Percentiles rank a stretch among this genome's conserved stretches.
These are phyloP conservation scores for Turnix velox DNA, from an alignment of 2,113 vertebrate species.

Conservation along the genomic window DNA sequence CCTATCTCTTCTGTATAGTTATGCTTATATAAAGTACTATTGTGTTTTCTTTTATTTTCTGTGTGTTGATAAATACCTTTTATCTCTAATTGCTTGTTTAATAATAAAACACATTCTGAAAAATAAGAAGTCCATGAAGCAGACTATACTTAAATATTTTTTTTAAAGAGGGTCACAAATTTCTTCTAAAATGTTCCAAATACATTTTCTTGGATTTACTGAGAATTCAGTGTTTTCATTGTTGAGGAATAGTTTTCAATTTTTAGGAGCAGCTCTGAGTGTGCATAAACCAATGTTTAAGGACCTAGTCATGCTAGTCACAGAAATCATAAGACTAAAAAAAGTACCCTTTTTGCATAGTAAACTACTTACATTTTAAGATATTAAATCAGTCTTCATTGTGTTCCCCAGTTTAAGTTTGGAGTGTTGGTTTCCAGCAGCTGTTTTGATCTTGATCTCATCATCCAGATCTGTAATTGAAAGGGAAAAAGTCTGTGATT, in stretches of 20 bases:
- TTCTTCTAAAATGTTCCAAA: neutral
- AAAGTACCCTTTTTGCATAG: neutral
- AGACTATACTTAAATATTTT: neutral
- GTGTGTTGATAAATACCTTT: neutral
- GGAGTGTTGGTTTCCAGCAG: neutral
- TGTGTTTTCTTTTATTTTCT: neutral
- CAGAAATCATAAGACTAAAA: neutral
- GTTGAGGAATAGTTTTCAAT: neutral
- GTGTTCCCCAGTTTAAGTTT: neutral
- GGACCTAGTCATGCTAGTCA: neutral
- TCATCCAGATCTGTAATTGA: neutral
- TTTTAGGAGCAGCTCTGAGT: neutral
- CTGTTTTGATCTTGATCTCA: neutral
- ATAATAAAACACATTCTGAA: neutral
- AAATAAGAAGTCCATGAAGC: neutral
- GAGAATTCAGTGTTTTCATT: neutral
- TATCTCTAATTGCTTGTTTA: neutral
- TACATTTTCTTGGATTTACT: neutral
- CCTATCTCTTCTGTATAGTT: neutral
- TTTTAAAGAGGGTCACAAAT: neutral
- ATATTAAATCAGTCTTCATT: neutral
- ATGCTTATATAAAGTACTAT: neutral
- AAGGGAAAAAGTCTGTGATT: neutral
- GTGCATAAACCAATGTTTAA: neutral
- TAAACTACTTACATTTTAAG: neutral